A percentile compares a stretch with the other conserved stretches of the same genome.
These are phyloP conservation scores for Drosophila recens DNA, from an alignment of 2,888 invertebrate species.

Conservation along the genomic window DNA sequence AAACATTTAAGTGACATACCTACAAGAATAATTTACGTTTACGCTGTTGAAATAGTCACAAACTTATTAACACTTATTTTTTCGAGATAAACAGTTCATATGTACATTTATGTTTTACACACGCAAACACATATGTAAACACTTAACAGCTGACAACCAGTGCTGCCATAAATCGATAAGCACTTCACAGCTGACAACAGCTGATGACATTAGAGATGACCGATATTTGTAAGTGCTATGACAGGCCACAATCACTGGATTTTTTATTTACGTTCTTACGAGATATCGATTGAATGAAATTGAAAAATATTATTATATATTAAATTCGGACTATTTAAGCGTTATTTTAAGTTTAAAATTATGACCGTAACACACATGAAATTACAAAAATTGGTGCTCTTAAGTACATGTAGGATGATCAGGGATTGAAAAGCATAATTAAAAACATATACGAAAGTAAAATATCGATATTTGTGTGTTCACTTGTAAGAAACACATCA, in stretches of 20 bases:
- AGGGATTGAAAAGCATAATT: neutral
- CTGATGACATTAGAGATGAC: conserved; percentile 43
- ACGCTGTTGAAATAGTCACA: conserved; percentile 12
- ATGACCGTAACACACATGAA: too few relatives aligned
- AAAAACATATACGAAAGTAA: neutral
- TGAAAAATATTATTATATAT: neutral
- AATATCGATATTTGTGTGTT: neutral
- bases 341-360: neutral
- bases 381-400: too few relatives aligned
- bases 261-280: neutral
- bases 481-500: neutral
- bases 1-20: conserved; percentile 30
- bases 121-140: conserved; percentile 37
- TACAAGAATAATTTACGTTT: conserved; percentile 11
- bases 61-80: conserved; percentile 21
- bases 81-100: conserved; percentile 12
- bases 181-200: conserved; percentile 48
- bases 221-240: conserved; percentile 2
- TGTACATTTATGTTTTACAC: conserved; percentile 24
- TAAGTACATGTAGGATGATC: too few relatives aligned
- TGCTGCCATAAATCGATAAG: conserved; percentile 13
- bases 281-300: neutral
- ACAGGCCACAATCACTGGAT: neutral
- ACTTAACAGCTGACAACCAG: conserved; percentile 43
- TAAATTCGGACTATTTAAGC: neutral